Conservation (phyloP, 2,888 invertebrate genomes). For the Xestia sexstrigata region DNA sequence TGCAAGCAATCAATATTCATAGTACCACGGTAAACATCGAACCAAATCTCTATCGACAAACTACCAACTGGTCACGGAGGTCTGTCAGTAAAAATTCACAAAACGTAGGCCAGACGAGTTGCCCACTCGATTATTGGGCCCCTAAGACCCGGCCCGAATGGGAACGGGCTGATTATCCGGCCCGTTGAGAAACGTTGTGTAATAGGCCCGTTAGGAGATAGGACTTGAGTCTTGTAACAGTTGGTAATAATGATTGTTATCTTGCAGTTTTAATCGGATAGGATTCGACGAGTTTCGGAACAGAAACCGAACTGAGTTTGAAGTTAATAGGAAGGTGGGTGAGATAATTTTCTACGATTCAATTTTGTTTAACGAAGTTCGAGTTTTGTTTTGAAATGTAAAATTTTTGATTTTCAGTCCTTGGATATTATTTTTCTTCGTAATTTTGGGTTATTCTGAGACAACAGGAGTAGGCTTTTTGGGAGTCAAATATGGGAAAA, state of each 20-base stretch:
- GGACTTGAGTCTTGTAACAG: slow-evolving; percentile 52
- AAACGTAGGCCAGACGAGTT: slow-evolving; percentile 78
- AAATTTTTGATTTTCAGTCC: neutral
- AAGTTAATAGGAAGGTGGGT: slow-evolving; percentile 6
- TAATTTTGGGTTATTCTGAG: neutral
- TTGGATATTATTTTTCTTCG: neutral
- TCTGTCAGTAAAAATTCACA: slow-evolving; percentile 82
- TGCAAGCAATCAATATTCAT: slow-evolving; percentile 61
- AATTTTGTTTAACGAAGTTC: slow-evolving; percentile 10
- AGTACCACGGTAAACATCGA: slow-evolving; percentile 44
- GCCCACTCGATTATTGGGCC: slow-evolving; percentile 78
- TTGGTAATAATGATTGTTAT: slow-evolving; percentile 62
- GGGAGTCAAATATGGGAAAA: neutral
- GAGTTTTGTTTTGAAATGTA: neutral
- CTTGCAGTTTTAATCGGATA: slow-evolving; percentile 56
- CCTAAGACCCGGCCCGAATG: slow-evolving; percentile 73
- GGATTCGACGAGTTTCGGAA: slow-evolving; percentile 35
- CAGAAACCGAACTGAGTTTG: slow-evolving; percentile 7
- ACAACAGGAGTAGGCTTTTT: neutral
- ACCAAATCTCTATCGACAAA: slow-evolving; percentile 57
- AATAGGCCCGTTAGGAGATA: slow-evolving; percentile 58
- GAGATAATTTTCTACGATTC: slow-evolving; percentile 19
- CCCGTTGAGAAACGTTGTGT: slow-evolving; percentile 59
- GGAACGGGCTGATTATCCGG: slow-evolving; percentile 74
- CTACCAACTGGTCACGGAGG: slow-evolving; percentile 60